phyloP scores from a whole-genome alignment of 2,797 vertebrate species.

The Liparis tanakae region DNA sequence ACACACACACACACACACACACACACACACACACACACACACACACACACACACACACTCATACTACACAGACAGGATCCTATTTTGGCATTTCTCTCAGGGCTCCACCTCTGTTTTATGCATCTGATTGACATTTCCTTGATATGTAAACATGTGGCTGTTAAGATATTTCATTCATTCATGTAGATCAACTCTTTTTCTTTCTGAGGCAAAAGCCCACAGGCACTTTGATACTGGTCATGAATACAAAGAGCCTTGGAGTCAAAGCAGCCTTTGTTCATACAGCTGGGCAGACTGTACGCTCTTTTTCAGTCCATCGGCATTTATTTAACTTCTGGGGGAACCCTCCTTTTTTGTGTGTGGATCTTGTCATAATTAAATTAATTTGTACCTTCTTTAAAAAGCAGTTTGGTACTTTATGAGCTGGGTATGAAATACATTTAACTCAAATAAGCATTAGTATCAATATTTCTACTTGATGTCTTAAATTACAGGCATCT shows the following conservation, averaged over 20 bases:
- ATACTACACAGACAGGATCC: constrained; percentile 35
- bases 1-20: constrained; percentile 6
- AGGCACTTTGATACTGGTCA: constrained; percentile 26
- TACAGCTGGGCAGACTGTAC: constrained; percentile 33
- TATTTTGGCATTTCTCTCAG: constrained; percentile 75
- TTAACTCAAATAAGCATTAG: constrained; percentile 14
- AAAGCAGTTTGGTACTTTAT: constrained; percentile 45
- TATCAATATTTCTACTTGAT: constrained; percentile 23
- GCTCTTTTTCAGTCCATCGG: constrained; percentile 35
- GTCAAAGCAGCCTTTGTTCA: constrained; percentile 36
- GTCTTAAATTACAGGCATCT: constrained; percentile 46
- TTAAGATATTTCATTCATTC: constrained; percentile 74
- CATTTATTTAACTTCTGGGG: constrained; percentile 45
- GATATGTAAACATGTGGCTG: constrained; percentile 71
- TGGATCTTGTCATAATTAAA: constrained; percentile 10
- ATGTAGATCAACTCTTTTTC: constrained; percentile 57
- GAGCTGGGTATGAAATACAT: constrained; percentile 36
- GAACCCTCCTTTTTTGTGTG: constrained; percentile 21
- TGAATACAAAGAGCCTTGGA: constrained; percentile 56
- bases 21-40: constrained; percentile 35
- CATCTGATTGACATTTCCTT: constrained; percentile 81
- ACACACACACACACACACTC: constrained; percentile 28
- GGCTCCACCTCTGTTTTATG: constrained; percentile 70
- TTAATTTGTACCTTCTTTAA: constrained; percentile 33
- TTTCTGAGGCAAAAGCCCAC: constrained; percentile 55